Evolutionary conservation across 2,888 invertebrate genomes (phyloP).

Genomic region (Proisotoma minuta): DNA sequence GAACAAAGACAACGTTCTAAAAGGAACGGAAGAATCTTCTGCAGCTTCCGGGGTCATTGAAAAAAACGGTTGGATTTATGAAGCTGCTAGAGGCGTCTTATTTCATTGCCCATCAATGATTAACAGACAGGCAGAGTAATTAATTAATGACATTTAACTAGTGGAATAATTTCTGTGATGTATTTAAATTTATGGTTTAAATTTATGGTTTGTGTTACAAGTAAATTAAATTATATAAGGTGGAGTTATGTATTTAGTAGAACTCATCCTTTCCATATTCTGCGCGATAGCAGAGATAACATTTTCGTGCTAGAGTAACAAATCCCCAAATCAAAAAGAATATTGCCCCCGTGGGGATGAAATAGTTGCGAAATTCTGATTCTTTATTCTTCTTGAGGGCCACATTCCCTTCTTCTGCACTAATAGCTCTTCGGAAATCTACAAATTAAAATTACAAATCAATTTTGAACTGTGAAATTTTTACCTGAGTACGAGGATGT

Average conservation of each 20-base stretch:
- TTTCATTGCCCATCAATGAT: constrained; percentile 21
- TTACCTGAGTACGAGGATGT: too few relatives aligned
- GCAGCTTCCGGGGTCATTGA: constrained; percentile 4
- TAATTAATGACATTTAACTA: too few relatives aligned
- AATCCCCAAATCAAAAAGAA: constrained; percentile 1
- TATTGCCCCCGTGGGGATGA: neutral
- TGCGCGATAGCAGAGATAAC: neutral
- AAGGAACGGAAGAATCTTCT: neutral
- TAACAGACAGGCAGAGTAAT: constrained; percentile 9
- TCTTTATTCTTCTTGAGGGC: neutral
- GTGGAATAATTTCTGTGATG: too few relatives aligned
- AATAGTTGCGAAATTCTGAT: neutral
- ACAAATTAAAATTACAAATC: too few relatives aligned
- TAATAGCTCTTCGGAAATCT: too few relatives aligned
- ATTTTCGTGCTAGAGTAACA: neutral
- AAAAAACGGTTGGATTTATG: constrained; percentile 14
- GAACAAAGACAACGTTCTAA: constrained; percentile 17
- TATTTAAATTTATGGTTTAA: too few relatives aligned
- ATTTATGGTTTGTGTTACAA: too few relatives aligned
- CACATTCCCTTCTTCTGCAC: too few relatives aligned
- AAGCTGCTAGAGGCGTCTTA: constrained; percentile 15
- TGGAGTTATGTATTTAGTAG: too few relatives aligned
- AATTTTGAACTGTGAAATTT: too few relatives aligned
- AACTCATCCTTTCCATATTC: neutral
- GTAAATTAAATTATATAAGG: too few relatives aligned